These are phyloP conservation scores for Aleadryas rufinucha DNA, from an alignment of 2,113 vertebrate genomes.

Conservation along the genomic window DNA sequence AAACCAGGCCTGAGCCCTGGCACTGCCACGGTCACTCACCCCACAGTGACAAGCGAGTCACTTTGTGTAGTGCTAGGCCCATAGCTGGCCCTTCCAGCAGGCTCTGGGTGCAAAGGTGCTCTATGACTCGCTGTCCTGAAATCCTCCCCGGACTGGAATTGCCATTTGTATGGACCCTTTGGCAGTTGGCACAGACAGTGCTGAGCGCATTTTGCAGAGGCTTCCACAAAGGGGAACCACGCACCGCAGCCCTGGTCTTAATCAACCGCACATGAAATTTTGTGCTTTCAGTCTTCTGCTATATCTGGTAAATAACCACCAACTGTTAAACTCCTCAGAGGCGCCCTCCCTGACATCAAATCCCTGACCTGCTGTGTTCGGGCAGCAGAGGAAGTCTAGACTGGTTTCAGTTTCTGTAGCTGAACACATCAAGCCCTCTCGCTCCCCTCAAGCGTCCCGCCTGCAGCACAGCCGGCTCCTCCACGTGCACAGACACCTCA, in stretches of 20 bases:
- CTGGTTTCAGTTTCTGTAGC: not conserved
- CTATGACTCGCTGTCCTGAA: rapidly evolving
- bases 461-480: not conserved
- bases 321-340: not conserved
- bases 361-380: not conserved
- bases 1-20: no score
- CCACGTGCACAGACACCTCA: not conserved
- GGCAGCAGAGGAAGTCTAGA: not conserved
- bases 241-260: not conserved
- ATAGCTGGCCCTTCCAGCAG: not conserved
- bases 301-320: not conserved
- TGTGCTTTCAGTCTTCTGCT: not conserved
- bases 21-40: not conserved
- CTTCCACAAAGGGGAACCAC: rapidly evolving
- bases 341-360: not conserved
- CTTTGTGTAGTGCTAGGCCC: not conserved
- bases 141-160: not conserved
- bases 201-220: not conserved
- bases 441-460: rapidly evolving
- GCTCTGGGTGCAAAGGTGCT: not conserved
- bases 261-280: rapidly evolving
- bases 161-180: not conserved
- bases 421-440: not conserved
- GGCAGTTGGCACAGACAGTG: not conserved
- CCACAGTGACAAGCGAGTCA: not conserved